These are phyloP conservation scores for Nilaparvata lugens DNA, from an alignment of 1,140 invertebrate genomes.

Conservation along the genomic window DNA sequence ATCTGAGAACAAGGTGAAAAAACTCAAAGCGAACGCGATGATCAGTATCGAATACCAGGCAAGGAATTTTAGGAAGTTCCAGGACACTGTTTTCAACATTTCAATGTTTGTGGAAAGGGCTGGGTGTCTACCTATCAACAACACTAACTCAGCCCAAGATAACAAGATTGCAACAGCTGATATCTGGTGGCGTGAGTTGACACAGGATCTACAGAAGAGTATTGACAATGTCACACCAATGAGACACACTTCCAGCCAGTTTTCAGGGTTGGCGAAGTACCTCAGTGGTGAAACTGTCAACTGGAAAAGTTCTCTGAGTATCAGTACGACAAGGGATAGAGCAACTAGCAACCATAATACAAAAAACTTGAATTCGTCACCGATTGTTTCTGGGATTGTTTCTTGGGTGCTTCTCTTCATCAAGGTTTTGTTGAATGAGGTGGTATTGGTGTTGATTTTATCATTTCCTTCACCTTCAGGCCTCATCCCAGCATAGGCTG, in stretches of 20 bases:
- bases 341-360: constrained; percentile 2
- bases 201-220: constrained; percentile 38
- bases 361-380: no score
- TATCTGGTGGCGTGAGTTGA: constrained; percentile 41
- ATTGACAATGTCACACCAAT: constrained; percentile 45
- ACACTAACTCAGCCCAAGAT: constrained; percentile 61
- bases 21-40: constrained; percentile 68
- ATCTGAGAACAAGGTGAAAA: constrained; percentile 57
- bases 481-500: constrained; percentile 38
- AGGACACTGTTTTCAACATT: constrained; percentile 65
- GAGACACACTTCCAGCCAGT: constrained; percentile 56
- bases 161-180: constrained; percentile 58
- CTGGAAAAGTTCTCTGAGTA: constrained; percentile 58
- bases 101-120: constrained; percentile 64
- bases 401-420: not conserved
- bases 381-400: not conserved
- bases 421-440: not conserved
- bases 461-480: constrained; percentile 33
- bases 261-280: constrained; percentile 56
- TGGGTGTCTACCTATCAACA: constrained; percentile 64
- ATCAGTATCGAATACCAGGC: constrained; percentile 69
- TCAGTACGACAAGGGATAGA: constrained; percentile 24
- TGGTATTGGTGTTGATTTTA: not conserved
- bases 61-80: constrained; percentile 68
- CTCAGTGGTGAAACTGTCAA: constrained; percentile 47